Base-by-base conservation (phyloP, 2,888 invertebrate genomes). In the Eupithecia subfuscata region DNA sequence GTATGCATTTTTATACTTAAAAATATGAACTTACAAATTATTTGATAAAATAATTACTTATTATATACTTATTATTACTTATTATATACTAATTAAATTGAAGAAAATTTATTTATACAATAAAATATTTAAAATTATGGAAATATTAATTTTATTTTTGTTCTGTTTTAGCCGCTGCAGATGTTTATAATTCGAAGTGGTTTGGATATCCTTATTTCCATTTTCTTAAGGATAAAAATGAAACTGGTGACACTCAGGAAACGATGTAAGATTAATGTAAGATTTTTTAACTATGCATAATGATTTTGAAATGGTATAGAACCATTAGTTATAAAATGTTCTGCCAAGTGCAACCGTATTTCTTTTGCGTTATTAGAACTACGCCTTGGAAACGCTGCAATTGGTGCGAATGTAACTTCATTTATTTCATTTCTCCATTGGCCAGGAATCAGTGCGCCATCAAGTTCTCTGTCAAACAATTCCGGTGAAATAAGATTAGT, bases 341-440 rank as follows among this genome's bases (percentile, higher is more conserved):
- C 65, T 75, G 81, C 79, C 34, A 82, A 76, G 75, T 84, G 79
- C 43, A 75, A 75, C 69, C 82, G 78, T 79, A 81, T 80, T 77
- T 79, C 77, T 73, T 82, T 76, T 63, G 81, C 82, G 71, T 77
- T 73, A 70, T 74, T 73, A 56, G 71, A 64, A 63, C 69, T 37
- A 70, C 78, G 78, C 56, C 80, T 78, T 45, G 81, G 77, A 71
- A 77, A 64, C 60, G 67, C 76, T 70, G 56, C 67, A 67, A 82
- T 67, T 52, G 75, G 76, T 70, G 67, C 37, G 45, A 77, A 74
- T 74, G 71, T 73, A 78, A 52, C 30, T 56, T 60, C 70, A 56
- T 60, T 60, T 60, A 56, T 56, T 70, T 70, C 70, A 56, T 56
- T 71, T 71, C 82, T 77, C 82, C 83, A 84, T 37, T 60, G 69